Base-by-base conservation (phyloP, 2,888 invertebrate genomes). In the Andrena trimmerana region DNA sequence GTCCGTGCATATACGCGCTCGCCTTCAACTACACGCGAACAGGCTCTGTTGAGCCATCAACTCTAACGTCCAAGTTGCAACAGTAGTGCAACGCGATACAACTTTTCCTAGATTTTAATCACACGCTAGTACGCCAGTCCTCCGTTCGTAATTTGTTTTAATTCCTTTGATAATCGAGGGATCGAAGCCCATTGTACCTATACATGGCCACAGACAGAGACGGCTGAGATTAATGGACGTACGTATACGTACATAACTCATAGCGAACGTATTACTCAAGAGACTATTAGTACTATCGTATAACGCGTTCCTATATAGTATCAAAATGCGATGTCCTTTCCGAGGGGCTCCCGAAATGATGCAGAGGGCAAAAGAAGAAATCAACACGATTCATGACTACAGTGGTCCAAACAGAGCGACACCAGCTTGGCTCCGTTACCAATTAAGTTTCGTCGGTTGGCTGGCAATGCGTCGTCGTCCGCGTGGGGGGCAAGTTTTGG, bases 401-500 rank as follows among this genome's bases (percentile, higher is more conserved):
- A 60, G 59, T 31, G 60, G 42, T 52, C 7, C 48, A 68, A 69
- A 54, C 63, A 65, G 57, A 36, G 68, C 62, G 73, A 62, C 80
- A 52, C n/a, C 16, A 7, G 67, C 29, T 42, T 52, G 67, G 60
- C 83, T 83, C 52, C 77, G 83, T 77, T 77, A 72, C 75, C 76
- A 77, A 84, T 84, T 80, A 84, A 85, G 85, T 85, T 85, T 85
- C 81, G 81, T 76, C 67, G 73, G 60, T 54, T 48, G 67, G 78
- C 75, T 75, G 86, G 86, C 84, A 88, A 89, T 87, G 88, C 85
- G 78, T 84, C 83, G 83, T 78, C 76, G 89, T 75, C 75, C 76
- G 52, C 68, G 57, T 10, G 75, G 63, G 86, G 50, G 69, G 86
- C 86, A 94, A 93, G 93, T 93, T 93, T 94, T 91, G 87, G 93